Evolutionary conservation across 2,888 invertebrate genomes (phyloP).

Genomic region (Drosophila mettleri): DNA sequence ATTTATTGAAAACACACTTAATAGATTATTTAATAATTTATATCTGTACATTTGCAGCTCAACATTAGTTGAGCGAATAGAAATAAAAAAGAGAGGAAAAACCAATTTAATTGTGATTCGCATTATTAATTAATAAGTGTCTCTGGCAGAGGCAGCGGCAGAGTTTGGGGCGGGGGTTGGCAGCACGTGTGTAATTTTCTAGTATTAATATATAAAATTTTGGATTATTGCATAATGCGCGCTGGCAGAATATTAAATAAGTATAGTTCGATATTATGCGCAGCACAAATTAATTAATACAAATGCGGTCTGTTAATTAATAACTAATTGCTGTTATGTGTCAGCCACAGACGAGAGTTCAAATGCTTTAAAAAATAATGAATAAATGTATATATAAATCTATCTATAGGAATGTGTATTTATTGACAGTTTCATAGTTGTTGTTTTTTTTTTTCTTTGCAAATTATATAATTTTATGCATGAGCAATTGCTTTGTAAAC

Average conservation of each 20-base stretch:
- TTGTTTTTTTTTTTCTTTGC: slow-evolving; percentile 19
- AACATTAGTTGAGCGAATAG: neutral
- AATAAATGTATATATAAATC: neutral
- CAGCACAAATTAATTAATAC: slow-evolving; percentile 53
- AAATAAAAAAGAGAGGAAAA: slow-evolving; percentile 1
- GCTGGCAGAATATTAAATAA: slow-evolving; percentile 37
- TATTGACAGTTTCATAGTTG: slow-evolving; percentile 34
- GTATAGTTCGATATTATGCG: slow-evolving; percentile 13
- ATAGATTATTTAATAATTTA: slow-evolving; percentile 2
- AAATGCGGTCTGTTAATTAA: slow-evolving; percentile 65
- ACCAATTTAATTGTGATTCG: slow-evolving; percentile 1
- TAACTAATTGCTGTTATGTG: slow-evolving; percentile 58
- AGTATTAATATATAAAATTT: slow-evolving; percentile 34
- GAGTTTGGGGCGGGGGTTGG: neutral
- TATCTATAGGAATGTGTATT: neutral
- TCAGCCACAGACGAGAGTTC: slow-evolving; percentile 35
- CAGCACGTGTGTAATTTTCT: slow-evolving; percentile 13
- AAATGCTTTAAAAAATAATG: slow-evolving; percentile 12
- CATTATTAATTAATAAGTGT: slow-evolving; percentile 47
- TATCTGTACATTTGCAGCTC: neutral
- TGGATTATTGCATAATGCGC: slow-evolving; percentile 25
- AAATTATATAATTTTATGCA: slow-evolving; percentile 47
- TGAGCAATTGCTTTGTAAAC: slow-evolving; percentile 38
- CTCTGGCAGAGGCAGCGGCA: slow-evolving; percentile 21
- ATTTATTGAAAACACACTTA: neutral